phyloP scores from a whole-genome alignment of 2,113 vertebrate species.

The Entomyzon cyanotis region DNA sequence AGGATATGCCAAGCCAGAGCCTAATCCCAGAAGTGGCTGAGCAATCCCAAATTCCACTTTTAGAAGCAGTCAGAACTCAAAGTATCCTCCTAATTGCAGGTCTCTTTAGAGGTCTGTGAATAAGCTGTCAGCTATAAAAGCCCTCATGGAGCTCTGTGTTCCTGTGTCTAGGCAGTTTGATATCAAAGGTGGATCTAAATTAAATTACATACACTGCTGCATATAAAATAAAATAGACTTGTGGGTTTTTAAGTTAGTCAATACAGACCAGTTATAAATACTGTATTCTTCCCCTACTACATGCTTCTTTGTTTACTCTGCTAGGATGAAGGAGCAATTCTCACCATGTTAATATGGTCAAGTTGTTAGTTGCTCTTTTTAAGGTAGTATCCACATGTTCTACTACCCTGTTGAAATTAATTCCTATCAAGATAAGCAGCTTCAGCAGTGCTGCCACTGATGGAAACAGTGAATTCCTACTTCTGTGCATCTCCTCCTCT shows the following conservation, averaged over 20 bases:
- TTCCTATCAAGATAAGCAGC: not conserved
- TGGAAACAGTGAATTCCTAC: not conserved
- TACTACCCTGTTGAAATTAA: not conserved
- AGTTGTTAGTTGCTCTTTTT: not conserved
- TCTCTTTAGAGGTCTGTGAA: not conserved
- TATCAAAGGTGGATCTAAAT: not conserved
- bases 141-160: not conserved
- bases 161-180: not conserved
- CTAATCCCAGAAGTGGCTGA: not conserved
- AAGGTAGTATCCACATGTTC: not conserved
- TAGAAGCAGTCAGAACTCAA: not conserved
- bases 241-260: not conserved
- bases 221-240: not conserved
- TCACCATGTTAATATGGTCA: accelerated
- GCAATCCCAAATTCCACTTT: not conserved
- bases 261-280: not conserved
- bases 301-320: not conserved
- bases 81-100: not conserved
- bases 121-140: not conserved
- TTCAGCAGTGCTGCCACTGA: not conserved
- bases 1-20: not conserved
- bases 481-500: not conserved
- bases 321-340: not conserved
- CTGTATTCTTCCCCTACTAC: not conserved
- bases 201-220: not conserved